Conservation (phyloP, 1,140 invertebrate species). For the Chionoecetes opilio region DNA sequence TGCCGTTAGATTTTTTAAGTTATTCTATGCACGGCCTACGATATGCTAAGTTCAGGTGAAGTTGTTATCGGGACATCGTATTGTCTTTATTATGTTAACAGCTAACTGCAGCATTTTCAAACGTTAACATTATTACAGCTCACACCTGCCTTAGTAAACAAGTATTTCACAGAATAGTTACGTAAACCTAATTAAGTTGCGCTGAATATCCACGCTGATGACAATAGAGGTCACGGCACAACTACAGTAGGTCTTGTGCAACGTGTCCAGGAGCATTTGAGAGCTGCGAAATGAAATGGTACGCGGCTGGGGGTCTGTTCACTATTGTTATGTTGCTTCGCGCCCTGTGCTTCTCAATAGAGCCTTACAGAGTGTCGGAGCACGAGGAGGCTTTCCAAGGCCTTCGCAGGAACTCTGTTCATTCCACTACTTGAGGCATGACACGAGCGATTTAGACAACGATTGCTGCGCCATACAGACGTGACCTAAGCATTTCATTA, state of each 20-base stretch:
- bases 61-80: no score
- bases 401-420: neutral
- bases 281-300: neutral
- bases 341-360: neutral
- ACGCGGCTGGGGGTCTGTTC: neutral
- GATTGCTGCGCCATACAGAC: neutral
- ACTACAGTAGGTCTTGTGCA: neutral
- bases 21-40: no score
- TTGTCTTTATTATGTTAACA: no score
- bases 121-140: no score
- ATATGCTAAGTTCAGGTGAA: no score
- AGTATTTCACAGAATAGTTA: no score
- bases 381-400: neutral
- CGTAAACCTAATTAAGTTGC: no score
- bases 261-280: neutral
- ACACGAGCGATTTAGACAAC: neutral
- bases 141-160: no score
- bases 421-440: neutral
- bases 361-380: neutral
- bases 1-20: no score
- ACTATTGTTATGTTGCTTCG: neutral
- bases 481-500: neutral
- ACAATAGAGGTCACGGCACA: neutral
- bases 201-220: neutral
- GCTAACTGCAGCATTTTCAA: no score